These are phyloP conservation scores for Tetramorium bicarinatum DNA, from an alignment of 2,888 invertebrate genomes.

Conservation along the genomic window DNA sequence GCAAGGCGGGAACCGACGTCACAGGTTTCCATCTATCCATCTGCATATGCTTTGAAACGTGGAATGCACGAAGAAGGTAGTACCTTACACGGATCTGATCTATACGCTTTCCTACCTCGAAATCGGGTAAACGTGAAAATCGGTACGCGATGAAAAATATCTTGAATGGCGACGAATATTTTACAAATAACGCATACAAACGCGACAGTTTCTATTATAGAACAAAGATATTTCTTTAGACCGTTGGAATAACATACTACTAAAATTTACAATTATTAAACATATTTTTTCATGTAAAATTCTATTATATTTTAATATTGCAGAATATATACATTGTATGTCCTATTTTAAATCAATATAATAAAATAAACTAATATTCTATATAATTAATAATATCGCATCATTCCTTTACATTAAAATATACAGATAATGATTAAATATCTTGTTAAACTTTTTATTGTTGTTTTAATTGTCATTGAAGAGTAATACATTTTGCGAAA, in stretches of 20 bases:
- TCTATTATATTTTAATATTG: neutral
- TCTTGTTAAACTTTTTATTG: neutral
- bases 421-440: neutral
- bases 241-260: neutral
- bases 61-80: constrained; percentile 68
- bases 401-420: neutral
- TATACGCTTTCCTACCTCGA: constrained; percentile 62
- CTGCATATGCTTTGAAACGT: constrained; percentile 82
- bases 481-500: neutral
- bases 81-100: constrained; percentile 69
- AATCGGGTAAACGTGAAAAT: constrained; percentile 63
- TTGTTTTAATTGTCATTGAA: neutral
- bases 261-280: neutral
- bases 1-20: constrained; percentile 79
- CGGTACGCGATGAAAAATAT: constrained; percentile 60
- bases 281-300: neutral
- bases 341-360: neutral
- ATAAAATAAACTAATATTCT: neutral
- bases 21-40: constrained; percentile 84
- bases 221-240: neutral
- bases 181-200: constrained; percentile 44
- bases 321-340: neutral
- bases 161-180: constrained; percentile 51
- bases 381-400: neutral
- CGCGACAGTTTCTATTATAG: constrained; percentile 20